These are phyloP conservation scores for Mallotus villosus DNA, from an alignment of 2,797 vertebrate genomes.

Conservation along the genomic window DNA sequence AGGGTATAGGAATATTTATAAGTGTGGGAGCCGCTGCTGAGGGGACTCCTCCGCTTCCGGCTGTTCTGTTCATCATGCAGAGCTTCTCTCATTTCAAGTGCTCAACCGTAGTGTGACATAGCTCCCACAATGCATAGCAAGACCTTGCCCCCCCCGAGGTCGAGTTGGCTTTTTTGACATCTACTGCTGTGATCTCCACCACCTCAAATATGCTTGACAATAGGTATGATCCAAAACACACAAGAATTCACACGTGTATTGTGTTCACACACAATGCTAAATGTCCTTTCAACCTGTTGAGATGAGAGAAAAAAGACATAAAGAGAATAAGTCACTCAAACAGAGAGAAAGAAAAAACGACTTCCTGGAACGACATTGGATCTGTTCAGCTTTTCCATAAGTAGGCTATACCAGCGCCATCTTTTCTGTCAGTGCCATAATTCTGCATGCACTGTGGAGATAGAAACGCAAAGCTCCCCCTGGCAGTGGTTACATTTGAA, in stretches of 20 bases:
- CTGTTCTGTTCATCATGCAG: conserved; percentile 34
- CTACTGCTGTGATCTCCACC: too few relatives aligned
- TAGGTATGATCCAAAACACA: background rate
- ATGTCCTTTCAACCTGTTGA: too few relatives aligned
- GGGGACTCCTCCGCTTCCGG: conserved; percentile 29
- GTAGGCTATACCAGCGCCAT: background rate
- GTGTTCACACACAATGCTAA: too few relatives aligned
- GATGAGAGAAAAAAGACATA: too few relatives aligned
- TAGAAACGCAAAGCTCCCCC: conserved; percentile 10
- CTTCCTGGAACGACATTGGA: too few relatives aligned
- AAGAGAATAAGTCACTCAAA: too few relatives aligned
- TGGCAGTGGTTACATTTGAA: conserved; percentile 7
- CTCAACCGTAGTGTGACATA: conserved; percentile 7
- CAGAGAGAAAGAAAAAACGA: too few relatives aligned
- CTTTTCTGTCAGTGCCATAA: background rate
- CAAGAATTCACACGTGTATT: too few relatives aligned
- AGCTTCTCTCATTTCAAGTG: conserved; percentile 37
- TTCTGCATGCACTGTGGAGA: conserved; percentile 1
- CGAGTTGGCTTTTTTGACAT: background rate
- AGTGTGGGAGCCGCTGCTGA: conserved; percentile 21
- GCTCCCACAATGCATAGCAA: conserved; percentile 20
- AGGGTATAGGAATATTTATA: conserved; percentile 43
- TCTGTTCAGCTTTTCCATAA: too few relatives aligned
- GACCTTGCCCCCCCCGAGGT: background rate
- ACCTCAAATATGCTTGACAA: too few relatives aligned